Conservation (phyloP, 2,797 vertebrate genomes). For the Sebastes matsubarae region DNA sequence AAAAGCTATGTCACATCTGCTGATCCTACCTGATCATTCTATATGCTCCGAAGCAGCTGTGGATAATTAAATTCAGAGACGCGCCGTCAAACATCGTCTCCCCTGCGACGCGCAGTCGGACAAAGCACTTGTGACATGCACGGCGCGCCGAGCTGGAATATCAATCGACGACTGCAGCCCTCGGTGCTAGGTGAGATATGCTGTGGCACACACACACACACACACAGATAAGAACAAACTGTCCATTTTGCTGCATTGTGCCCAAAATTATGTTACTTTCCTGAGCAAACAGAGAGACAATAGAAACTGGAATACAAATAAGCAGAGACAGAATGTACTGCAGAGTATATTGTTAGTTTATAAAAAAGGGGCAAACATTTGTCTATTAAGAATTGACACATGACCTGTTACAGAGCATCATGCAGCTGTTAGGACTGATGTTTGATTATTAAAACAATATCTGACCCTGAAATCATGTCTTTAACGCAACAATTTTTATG, state of each 20-base stretch:
- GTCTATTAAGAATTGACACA: neutral
- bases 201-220: neutral
- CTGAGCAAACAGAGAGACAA: neutral
- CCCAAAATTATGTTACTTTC: slow-evolving; percentile 12
- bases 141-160: slow-evolving; percentile 61
- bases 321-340: neutral
- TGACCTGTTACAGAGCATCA: neutral
- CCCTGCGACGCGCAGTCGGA: slow-evolving; percentile 42
- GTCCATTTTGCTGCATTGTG: slow-evolving; percentile 24
- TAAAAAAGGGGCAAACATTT: neutral
- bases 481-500: too few species aligned
- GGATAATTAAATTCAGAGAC: slow-evolving; percentile 78
- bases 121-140: slow-evolving; percentile 75
- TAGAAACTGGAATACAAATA: slow-evolving; percentile 9
- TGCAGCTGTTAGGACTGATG: neutral
- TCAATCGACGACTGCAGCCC: slow-evolving; percentile 62
- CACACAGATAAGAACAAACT: slow-evolving; percentile 29
- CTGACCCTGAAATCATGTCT: too few species aligned
- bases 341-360: neutral
- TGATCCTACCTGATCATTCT: slow-evolving; percentile 62
- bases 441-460: too few species aligned
- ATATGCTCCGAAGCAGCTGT: slow-evolving; percentile 74
- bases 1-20: slow-evolving; percentile 56
- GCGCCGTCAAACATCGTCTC: slow-evolving; percentile 69
- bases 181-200: slow-evolving; percentile 29